phyloP scores from a whole-genome alignment of 1,140 invertebrate species.

The Drosophila aff. region DNA sequence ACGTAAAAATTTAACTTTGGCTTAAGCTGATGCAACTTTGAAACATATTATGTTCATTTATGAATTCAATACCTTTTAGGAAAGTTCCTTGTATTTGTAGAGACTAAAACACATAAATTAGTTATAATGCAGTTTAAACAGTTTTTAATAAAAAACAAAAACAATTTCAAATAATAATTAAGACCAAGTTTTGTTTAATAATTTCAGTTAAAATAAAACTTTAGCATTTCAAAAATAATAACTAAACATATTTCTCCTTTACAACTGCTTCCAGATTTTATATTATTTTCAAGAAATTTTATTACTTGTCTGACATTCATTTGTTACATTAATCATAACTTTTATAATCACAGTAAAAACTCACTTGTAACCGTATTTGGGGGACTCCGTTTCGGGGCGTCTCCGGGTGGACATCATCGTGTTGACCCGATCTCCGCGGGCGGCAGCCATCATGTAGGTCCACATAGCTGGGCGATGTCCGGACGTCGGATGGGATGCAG shows the following conservation, averaged over 20 bases:
- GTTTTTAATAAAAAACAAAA: too few relatives aligned
- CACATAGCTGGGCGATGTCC: conserved; percentile 85
- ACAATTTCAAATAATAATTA: neutral
- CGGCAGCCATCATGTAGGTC: conserved; percentile 87
- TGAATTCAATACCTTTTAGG: neutral
- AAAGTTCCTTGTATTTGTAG: conserved; percentile 4
- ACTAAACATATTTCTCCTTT: too few relatives aligned
- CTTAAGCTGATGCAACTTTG: neutral
- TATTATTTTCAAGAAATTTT: neutral
- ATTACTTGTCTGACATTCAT: neutral
- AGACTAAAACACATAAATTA: neutral
- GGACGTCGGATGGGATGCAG: conserved; percentile 25
- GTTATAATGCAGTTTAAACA: neutral
- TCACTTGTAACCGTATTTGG: conserved; percentile 84
- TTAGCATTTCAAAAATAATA: neutral
- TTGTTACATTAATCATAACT: neutral
- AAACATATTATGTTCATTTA: neutral
- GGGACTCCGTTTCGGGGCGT: conserved; percentile 80
- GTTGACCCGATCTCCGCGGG: conserved; percentile 86
- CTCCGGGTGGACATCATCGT: conserved; percentile 79
- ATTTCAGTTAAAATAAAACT: neutral
- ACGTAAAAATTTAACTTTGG: neutral
- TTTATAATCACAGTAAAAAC: conserved; percentile 19
- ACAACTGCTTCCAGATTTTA: neutral
- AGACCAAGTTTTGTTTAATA: neutral